Base-by-base conservation (phyloP, 2,888 invertebrate species). In the Venusia cambrica region DNA sequence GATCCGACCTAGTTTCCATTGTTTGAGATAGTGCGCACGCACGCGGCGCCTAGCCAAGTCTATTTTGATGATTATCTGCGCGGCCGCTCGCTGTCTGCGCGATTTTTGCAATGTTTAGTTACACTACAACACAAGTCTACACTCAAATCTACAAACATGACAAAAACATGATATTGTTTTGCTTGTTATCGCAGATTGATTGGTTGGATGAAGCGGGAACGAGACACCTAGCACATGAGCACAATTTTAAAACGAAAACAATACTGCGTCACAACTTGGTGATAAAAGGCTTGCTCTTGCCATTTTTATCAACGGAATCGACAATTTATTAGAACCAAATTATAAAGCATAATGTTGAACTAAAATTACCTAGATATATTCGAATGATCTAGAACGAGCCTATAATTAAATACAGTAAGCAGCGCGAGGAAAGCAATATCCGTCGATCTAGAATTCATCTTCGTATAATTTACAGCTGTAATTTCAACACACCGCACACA, bases 21-120 rank as follows among this genome's bases (percentile, higher is more conserved):
- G 80, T 78, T 75, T 25, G 58, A 60, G 65, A 64, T 60, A 61
- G 67, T 30, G 57, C 58, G 58, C 54, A 57, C 63, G 66, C 57
- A 56, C 70, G 72, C 65, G 81, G 83, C 79, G 78, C 72, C 54
- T 71, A 70, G 84, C 84, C 84, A 84, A 83, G 65, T 83, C 84
- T 84, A 84, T 84, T 84, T 84, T 62, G 56, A 76, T 70, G 73
- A 79, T 78, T 74, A 79, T 74, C 75, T 79, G 69, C 74, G 75
- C 62, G 72, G 51, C 55, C 57, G 60, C 62, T 56, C 64, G 66
- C 67, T 57, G 70, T 73, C 72, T 72, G 70, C 58, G 54, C 60
- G 62, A 60, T 80, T 78, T 81, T 83, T 74, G 74, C 77, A 75
- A 69, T 77, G 73, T 79, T 77, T 77, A 78, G n/a, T n/a, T n/a